A percentile compares a stretch with the other conserved stretches of the same genome.
Conservation (phyloP, 2,113 vertebrate species). For the Melospiza georgiana region DNA sequence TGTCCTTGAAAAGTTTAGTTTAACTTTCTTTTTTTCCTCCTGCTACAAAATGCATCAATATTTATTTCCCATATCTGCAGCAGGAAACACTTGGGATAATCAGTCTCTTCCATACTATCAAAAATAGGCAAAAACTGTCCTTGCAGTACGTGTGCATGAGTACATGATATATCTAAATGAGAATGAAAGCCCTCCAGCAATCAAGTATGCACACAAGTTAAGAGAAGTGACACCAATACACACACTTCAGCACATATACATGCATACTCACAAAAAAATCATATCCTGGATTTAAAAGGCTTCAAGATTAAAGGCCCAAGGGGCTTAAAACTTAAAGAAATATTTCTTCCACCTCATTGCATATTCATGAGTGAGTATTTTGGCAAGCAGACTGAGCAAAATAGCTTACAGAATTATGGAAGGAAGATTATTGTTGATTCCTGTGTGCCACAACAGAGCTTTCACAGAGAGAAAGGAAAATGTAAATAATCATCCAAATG, state of each 20-base stretch:
- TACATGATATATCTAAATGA: conserved; percentile 32
- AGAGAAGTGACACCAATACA: conserved; percentile 78
- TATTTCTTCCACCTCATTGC: conserved; percentile 73
- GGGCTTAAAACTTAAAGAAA: conserved; percentile 77
- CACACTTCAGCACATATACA: conserved; percentile 42
- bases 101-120: neutral
- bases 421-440: conserved; percentile 67
- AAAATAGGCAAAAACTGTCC: neutral
- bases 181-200: conserved; percentile 51
- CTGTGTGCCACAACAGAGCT: conserved; percentile 42
- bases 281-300: conserved; percentile 83
- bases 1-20: neutral
- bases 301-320: conserved; percentile 76
- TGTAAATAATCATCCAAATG: conserved; percentile 38
- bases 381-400: conserved; percentile 56
- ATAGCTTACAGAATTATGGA: conserved; percentile 65
- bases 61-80: neutral
- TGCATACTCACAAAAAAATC: conserved; percentile 66
- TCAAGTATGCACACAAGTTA: conserved; percentile 77
- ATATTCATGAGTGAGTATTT: conserved; percentile 82
- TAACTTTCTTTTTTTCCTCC: neutral
- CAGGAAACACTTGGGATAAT: neutral
- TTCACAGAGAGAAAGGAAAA: conserved; percentile 19
- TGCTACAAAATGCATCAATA: neutral
- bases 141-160: neutral